Evolutionary conservation across 2,888 invertebrate genomes (phyloP), one percentile per base, ranked within the genome.

Genomic region (Dyspetes luteomarginatus): DNA sequence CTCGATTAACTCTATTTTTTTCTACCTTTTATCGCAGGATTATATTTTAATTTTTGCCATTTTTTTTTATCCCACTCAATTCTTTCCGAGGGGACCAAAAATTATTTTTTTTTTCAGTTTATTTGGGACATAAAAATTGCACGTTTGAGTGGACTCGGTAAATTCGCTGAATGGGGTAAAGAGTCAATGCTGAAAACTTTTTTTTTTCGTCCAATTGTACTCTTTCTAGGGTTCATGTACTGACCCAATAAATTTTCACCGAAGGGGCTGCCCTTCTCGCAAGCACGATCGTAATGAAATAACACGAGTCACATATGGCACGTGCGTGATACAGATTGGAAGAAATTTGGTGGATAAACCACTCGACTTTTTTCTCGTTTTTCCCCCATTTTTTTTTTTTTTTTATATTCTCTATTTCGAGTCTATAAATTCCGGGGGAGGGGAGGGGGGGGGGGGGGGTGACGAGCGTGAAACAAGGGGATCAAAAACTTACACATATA

Each of bases 91-190:
- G 12, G 24, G 36, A 36, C 36, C 9, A 36, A 36, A 36, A 36
- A 4, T 12, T 36, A 9, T 36, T 36, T 4, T 36, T 36, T 36
- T 9, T 36, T 36, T 36, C 9, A 9, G 7, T 17, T 50, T 17
- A 30, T 71, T 55, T 50, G n/a, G n/a, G n/a, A 58, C 19, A 45
- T 5, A 17, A 22, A 30, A 12, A 7, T 55, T 19, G 64, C n/a
- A 41, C 15, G 41, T 22, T 65, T 60, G 58, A 60, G 36, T 17
- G 48, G n/a, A 41, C 9, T 28, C 24, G 30, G 68, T 62, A 78
- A 78, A 72, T 78, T 72, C 9, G 22, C 12, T 22, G 72, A 72
- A 78, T 78, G 78, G 78, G 60, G 78, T 78, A 72, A 78, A 72
- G 58, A 77, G 52, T 64, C 24, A 71, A 55, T 78, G 71, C 45